These are phyloP conservation scores for Lepidochrysops patricia DNA, from an alignment of 2,888 invertebrate species.

Conservation along the genomic window DNA sequence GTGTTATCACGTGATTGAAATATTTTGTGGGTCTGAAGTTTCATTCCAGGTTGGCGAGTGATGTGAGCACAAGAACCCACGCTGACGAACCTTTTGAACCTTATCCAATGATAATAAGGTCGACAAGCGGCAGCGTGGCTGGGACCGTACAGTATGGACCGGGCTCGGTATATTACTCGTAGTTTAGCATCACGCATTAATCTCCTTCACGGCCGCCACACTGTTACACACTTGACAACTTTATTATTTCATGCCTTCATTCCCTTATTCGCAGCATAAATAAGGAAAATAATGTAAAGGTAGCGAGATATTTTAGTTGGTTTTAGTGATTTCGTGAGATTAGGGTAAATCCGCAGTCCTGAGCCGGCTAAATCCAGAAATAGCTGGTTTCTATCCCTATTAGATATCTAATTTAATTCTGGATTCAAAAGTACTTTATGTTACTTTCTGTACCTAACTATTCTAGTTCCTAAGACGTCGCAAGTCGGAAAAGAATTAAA, in stretches of 20 bases:
- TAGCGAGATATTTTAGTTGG: not conserved
- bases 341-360: not conserved
- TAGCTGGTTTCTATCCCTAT: not conserved
- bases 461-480: too few species aligned
- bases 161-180: not conserved
- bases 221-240: not conserved
- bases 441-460: too few species aligned
- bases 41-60: not conserved
- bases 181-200: constrained; percentile 5
- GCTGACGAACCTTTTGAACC: not conserved
- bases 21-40: not conserved
- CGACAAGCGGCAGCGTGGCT: not conserved
- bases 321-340: not conserved
- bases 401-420: too few species aligned
- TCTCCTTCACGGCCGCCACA: not conserved
- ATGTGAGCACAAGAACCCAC: not conserved
- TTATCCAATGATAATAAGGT: not conserved
- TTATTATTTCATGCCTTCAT: not conserved
- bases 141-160: not conserved
- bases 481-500: too few species aligned
- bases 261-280: not conserved
- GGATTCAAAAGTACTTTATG: too few species aligned
- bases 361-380: not conserved
- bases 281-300: not conserved
- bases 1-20: not conserved